A percentile compares a stretch with the other conserved stretches of the same genome.
These are phyloP conservation scores for Eolophus roseicapilla DNA, from an alignment of 2,113 vertebrate genomes.

Conservation along the genomic window DNA sequence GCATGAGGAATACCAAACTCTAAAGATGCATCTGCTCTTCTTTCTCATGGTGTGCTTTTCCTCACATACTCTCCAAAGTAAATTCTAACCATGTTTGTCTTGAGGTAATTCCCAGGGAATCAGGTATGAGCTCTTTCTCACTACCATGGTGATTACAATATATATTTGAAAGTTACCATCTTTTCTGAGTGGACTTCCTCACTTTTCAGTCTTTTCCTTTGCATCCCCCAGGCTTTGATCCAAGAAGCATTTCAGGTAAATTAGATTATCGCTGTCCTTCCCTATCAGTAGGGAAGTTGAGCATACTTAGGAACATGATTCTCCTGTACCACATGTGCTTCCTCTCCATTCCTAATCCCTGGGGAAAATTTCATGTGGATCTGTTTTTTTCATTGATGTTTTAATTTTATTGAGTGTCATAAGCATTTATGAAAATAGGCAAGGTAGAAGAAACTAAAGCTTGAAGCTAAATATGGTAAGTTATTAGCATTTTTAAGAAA, in stretches of 20 bases:
- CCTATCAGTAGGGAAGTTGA: neutral
- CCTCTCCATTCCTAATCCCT: neutral
- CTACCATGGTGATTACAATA: slow-evolving; percentile 28
- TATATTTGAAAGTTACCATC: neutral
- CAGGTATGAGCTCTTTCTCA: slow-evolving; percentile 42
- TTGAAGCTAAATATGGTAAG: neutral
- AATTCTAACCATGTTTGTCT: slow-evolving; percentile 65
- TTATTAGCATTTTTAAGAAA: neutral
- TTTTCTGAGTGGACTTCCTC: slow-evolving; percentile 13
- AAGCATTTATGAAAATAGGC: slow-evolving; percentile 8
- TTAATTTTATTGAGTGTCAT: slow-evolving; percentile 29
- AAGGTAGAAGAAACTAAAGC: neutral
- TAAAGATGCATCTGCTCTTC: slow-evolving; percentile 56
- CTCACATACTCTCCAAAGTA: slow-evolving; percentile 22
- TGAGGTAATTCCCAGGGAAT: slow-evolving; percentile 55
- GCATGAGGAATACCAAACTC: neutral
- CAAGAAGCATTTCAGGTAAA: slow-evolving; percentile 11
- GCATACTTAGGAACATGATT: neutral
- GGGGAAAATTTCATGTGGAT: neutral
- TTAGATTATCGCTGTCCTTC: neutral
- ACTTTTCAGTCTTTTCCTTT: slow-evolving; percentile 44
- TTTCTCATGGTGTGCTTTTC: slow-evolving; percentile 52
- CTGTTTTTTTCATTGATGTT: slow-evolving; percentile 26
- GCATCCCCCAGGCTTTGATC: neutral
- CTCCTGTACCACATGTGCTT: slow-evolving; percentile 2